Conservation (phyloP, 2,113 vertebrate genomes). For the Ranitomeya variabilis region DNA sequence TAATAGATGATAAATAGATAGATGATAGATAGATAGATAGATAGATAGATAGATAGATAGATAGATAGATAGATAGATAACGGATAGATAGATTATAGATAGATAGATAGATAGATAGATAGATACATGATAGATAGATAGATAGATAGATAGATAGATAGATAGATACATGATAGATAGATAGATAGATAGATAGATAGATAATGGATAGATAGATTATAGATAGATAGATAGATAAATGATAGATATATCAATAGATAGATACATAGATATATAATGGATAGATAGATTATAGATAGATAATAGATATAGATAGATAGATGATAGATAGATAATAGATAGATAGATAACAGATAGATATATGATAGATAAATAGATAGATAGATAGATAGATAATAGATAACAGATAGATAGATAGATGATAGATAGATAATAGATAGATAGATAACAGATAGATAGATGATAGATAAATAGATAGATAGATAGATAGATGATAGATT, state of each 20-base stretch:
- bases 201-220: background rate
- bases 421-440: too few relatives aligned
- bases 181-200: background rate
- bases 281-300: too few relatives aligned
- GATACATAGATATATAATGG: background rate
- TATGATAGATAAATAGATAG: too few relatives aligned
- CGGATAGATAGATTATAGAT: background rate
- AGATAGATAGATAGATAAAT: too few relatives aligned
- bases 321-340: background rate
- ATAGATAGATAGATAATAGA: background rate
- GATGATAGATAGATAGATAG: slow-evolving; percentile 5
- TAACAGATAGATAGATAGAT: too few relatives aligned
- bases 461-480: too few relatives aligned
- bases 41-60: background rate
- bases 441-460: too few relatives aligned
- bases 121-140: background rate
- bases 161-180: background rate
- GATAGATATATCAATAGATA: too few relatives aligned
- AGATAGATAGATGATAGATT: too few relatives aligned
- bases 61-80: background rate
- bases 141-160: background rate
- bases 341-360: too few relatives aligned
- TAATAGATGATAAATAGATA: too few relatives aligned
- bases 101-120: background rate
- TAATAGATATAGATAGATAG: too few relatives aligned